Conservation (phyloP, 1,140 invertebrate genomes). For the Probaryconus sp. region DNA sequence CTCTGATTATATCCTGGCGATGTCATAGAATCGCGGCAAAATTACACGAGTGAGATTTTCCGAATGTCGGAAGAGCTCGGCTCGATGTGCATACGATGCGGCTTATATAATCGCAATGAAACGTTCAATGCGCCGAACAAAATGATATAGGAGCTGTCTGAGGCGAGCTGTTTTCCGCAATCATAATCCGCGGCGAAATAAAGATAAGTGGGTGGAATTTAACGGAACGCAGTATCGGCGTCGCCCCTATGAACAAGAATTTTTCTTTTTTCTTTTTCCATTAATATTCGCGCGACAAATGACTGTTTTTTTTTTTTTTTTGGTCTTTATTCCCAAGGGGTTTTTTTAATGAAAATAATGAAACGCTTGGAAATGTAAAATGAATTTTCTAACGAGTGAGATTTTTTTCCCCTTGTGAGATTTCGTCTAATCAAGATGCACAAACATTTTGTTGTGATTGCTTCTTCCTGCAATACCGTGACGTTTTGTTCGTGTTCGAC, state of each 20-base stretch:
- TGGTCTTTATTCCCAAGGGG: no score
- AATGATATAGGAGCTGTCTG: conserved; percentile 54
- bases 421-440: background rate
- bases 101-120: conserved; percentile 64
- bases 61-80: conserved; percentile 37
- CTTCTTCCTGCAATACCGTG: no score
- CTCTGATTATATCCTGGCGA: conserved; percentile 4
- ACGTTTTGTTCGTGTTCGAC: no score
- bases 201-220: conserved; percentile 63
- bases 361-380: no score
- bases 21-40: conserved; percentile 27
- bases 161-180: conserved; percentile 53
- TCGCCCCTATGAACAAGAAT: no score
- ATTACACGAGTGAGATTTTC: conserved; percentile 36
- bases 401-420: no score
- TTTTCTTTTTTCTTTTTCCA: no score
- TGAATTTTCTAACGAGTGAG: no score
- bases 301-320: no score
- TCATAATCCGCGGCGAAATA: conserved; percentile 62
- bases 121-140: conserved; percentile 47
- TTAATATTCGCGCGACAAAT: background rate
- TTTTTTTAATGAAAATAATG: no score
- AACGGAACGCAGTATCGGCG: conserved; percentile 63
- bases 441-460: background rate
- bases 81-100: conserved; percentile 37